A percentile compares a stretch with the other conserved stretches of the same genome.
Conservation (phyloP, 2,888 invertebrate species). For the Eueremaeus valkanovi region DNA sequence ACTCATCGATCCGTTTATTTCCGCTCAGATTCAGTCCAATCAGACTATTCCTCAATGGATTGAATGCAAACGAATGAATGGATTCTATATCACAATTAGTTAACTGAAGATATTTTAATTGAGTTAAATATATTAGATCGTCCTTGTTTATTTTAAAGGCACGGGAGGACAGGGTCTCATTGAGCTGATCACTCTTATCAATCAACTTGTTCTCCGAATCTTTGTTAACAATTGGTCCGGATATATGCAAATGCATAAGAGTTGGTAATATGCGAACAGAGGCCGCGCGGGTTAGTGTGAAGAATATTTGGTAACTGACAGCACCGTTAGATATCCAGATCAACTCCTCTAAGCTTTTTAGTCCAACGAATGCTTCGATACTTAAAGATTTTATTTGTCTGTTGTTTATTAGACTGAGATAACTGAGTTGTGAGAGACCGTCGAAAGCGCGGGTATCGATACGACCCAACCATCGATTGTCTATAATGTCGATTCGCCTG, state of each 20-base stretch:
- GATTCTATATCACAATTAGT: slow-evolving; percentile 36
- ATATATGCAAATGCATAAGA: slow-evolving; percentile 38
- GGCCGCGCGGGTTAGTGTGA: slow-evolving; percentile 6
- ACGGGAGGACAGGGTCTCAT: background rate
- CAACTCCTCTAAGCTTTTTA: slow-evolving; percentile 39
- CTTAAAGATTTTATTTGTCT: background rate
- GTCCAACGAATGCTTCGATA: slow-evolving; percentile 36
- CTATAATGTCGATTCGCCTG: slow-evolving; percentile 32
- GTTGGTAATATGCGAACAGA: slow-evolving; percentile 36
- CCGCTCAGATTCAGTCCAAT: slow-evolving; percentile 30
- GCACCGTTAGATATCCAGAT: slow-evolving; percentile 35
- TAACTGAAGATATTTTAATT: slow-evolving; percentile 39
- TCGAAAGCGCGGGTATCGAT: slow-evolving; percentile 37
- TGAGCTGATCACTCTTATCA: no score
- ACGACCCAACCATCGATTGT: slow-evolving; percentile 3
- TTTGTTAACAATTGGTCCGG: background rate
- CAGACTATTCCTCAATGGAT: slow-evolving; percentile 25
- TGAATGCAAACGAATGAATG: slow-evolving; percentile 37
- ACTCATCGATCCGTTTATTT: slow-evolving; percentile 5
- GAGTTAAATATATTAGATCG: slow-evolving; percentile 34
- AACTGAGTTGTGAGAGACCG: slow-evolving; percentile 26
- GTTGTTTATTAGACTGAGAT: slow-evolving; percentile 34
- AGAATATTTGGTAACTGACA: slow-evolving; percentile 13
- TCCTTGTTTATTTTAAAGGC: slow-evolving; percentile 38
- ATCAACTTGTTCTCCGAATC: no score